Conservation (phyloP, 2,113 vertebrate species). For the Sprattus sprattus region DNA sequence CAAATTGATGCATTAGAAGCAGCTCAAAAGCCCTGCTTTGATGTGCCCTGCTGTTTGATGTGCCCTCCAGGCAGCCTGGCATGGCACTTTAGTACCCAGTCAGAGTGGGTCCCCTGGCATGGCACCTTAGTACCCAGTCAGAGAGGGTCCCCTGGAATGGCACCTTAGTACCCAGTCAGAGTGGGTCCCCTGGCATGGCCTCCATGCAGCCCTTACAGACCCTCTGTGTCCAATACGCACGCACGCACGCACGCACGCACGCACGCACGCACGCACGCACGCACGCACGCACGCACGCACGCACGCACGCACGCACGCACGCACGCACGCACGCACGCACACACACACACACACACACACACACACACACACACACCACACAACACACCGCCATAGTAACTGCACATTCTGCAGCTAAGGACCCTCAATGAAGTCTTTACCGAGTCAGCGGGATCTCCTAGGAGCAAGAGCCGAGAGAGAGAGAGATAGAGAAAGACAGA, state of each 20-base stretch:
- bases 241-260: neutral
- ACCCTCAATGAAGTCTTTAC: neutral
- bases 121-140: too few species aligned
- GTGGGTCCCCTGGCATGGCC: conserved; percentile 1
- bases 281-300: neutral
- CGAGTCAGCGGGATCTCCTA: neutral
- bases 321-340: neutral
- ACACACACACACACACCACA: neutral
- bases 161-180: conserved; percentile 36
- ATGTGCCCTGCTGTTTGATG: conserved; percentile 43
- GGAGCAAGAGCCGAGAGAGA: neutral
- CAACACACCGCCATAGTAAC: neutral
- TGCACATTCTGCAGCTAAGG: neutral
- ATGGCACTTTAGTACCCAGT: conserved; percentile 21
- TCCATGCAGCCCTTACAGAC: neutral
- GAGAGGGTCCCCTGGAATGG: conserved; percentile 13
- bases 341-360: neutral
- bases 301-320: neutral
- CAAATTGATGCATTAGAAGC: conserved; percentile 41
- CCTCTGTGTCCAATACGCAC: too few species aligned
- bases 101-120: conserved; percentile 30
- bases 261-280: neutral
- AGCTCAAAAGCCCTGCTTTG: conserved; percentile 27
- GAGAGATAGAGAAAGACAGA: neutral
- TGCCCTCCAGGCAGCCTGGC: conserved; percentile 10